These are phyloP conservation scores for Lepus townsendii DNA, from an alignment of 2,797 vertebrate genomes.

Conservation along the genomic window DNA sequence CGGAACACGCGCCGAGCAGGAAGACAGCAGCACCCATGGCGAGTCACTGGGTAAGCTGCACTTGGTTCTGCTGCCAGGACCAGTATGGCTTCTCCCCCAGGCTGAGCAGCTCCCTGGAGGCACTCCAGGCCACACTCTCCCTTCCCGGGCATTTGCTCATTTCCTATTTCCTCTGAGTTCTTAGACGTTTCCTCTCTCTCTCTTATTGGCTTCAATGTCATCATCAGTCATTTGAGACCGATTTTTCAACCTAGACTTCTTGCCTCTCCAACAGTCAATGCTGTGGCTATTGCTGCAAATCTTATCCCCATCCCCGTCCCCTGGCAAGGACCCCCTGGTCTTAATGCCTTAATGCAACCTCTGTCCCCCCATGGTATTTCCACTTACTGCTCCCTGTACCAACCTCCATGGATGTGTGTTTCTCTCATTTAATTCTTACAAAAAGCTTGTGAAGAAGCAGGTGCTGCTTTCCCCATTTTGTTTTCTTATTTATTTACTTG, in stretches of 20 bases:
- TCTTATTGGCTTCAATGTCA: neutral
- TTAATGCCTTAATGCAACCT: neutral
- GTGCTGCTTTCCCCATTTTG: neutral
- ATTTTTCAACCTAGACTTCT: neutral
- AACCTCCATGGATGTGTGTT: fast-evolving
- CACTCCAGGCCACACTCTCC: fast-evolving
- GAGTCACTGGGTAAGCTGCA: fast-evolving
- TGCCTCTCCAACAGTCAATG: neutral
- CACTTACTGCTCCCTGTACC: fast-evolving
- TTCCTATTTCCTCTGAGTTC: neutral
- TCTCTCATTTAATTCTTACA: neutral
- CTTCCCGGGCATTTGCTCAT: neutral
- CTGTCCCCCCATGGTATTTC: fast-evolving
- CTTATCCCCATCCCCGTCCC: too few relatives aligned
- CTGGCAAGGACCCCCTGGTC: neutral
- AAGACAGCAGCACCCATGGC: neutral
- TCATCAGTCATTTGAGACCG: neutral
- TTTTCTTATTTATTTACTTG: too few relatives aligned
- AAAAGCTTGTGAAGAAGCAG: fast-evolving
- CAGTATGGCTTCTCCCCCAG: fast-evolving
- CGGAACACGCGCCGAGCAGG: neutral
- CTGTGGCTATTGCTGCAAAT: too few relatives aligned
- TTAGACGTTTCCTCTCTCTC: neutral
- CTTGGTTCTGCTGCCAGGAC: neutral
- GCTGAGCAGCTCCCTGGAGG: neutral